Conservation (phyloP, 2,797 vertebrate genomes). For the Syngnathus acus region DNA sequence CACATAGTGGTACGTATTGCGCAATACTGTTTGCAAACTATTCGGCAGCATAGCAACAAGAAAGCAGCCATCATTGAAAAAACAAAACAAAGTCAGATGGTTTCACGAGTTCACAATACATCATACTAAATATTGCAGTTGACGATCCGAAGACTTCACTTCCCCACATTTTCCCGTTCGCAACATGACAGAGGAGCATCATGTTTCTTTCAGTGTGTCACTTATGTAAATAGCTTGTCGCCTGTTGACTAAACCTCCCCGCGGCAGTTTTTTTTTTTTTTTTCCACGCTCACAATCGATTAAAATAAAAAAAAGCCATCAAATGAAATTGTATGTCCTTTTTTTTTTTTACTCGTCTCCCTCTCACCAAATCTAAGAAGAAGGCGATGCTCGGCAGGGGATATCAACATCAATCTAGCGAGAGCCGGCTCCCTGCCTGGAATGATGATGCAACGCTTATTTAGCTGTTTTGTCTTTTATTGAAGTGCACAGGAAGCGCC, state of each 20-base stretch:
- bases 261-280: not conserved
- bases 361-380: not conserved
- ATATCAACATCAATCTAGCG: not conserved
- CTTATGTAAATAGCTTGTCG: slow-evolving; percentile 6
- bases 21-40: too few species aligned
- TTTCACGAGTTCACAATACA: not conserved
- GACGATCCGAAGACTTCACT: not conserved
- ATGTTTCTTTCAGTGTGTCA: not conserved
- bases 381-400: not conserved
- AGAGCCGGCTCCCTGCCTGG: not conserved
- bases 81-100: not conserved
- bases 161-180: not conserved
- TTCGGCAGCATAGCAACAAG: not conserved
- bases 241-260: not conserved
- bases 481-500: slow-evolving; percentile 28
- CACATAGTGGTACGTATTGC: too few species aligned
- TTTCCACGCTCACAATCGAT: not conserved
- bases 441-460: slow-evolving; percentile 32
- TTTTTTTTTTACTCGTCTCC: not conserved
- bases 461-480: slow-evolving; percentile 35
- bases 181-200: slow-evolving; percentile 9
- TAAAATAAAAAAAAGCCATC: not conserved
- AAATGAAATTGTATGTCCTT: not conserved
- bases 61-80: not conserved
- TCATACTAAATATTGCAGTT: not conserved